phyloP scores from a whole-genome alignment of 2,113 vertebrate species.

The Phocoena phocoena region DNA sequence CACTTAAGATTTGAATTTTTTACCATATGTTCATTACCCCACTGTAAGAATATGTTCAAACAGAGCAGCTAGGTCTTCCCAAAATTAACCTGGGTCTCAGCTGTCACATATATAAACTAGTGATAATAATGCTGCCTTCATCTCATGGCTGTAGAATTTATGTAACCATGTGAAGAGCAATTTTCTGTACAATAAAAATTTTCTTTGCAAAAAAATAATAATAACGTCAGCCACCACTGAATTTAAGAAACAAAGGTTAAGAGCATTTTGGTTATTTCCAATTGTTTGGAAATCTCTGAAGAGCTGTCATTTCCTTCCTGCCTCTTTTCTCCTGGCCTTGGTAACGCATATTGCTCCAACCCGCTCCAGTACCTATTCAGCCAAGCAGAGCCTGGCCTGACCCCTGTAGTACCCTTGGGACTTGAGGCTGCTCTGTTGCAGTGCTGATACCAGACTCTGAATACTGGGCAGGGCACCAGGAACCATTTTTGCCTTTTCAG shows the following conservation, averaged over 20 bases:
- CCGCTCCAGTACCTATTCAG: neutral
- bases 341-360: neutral
- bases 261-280: neutral
- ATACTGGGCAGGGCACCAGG: neutral
- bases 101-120: neutral
- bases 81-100: neutral
- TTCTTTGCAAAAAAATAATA: neutral
- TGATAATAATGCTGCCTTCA: neutral
- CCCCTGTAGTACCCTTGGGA: neutral
- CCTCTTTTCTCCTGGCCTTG: neutral
- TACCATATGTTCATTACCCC: neutral
- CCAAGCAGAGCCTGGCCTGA: neutral
- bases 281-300: neutral
- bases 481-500: neutral
- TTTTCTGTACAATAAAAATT: slow-evolving; percentile 17
- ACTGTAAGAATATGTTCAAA: neutral
- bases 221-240: neutral
- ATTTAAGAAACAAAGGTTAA: neutral
- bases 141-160: neutral
- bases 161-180: neutral
- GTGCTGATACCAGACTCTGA: neutral
- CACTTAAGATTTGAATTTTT: neutral
- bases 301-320: neutral
- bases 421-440: neutral
- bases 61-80: neutral